These are phyloP conservation scores for Dolomedes plantarius DNA, from an alignment of 2,888 invertebrate species.

Conservation along the genomic window DNA sequence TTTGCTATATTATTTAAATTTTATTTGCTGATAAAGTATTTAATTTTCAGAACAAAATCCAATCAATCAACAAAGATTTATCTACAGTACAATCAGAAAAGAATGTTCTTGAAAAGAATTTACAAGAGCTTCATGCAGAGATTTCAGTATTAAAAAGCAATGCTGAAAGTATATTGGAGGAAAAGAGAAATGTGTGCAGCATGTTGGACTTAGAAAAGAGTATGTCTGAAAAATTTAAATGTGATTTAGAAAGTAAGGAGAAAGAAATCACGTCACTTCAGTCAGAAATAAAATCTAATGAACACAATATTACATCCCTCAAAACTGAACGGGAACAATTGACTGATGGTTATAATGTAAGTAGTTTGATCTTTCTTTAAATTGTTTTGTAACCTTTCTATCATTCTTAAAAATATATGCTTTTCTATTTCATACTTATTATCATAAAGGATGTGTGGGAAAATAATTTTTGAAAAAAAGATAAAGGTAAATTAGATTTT, in stretches of 20 bases:
- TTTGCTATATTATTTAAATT: no score
- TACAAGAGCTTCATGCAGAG: not conserved
- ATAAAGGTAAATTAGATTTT: no score
- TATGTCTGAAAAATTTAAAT: not conserved
- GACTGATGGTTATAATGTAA: slow-evolving; percentile 25
- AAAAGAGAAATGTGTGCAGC: slow-evolving; percentile 8
- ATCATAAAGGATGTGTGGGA: no score
- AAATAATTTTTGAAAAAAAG: no score
- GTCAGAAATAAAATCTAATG: not conserved
- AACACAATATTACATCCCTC: not conserved
- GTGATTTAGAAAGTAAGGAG: not conserved
- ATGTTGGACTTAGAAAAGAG: slow-evolving; percentile 12
- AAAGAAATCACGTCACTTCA: not conserved
- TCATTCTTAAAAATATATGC: no score
- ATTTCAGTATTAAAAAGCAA: not conserved
- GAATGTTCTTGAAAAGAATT: not conserved
- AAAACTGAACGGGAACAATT: not conserved
- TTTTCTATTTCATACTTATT: no score
- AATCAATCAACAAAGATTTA: not conserved
- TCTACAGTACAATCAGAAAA: not conserved
- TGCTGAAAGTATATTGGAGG: not conserved
- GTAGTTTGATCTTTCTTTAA: not conserved
- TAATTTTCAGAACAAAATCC: not conserved
- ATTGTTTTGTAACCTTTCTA: no score
- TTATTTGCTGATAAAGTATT: no score